Conservation (phyloP, 2,888 invertebrate species). For the Platycnemis pennipes region DNA sequence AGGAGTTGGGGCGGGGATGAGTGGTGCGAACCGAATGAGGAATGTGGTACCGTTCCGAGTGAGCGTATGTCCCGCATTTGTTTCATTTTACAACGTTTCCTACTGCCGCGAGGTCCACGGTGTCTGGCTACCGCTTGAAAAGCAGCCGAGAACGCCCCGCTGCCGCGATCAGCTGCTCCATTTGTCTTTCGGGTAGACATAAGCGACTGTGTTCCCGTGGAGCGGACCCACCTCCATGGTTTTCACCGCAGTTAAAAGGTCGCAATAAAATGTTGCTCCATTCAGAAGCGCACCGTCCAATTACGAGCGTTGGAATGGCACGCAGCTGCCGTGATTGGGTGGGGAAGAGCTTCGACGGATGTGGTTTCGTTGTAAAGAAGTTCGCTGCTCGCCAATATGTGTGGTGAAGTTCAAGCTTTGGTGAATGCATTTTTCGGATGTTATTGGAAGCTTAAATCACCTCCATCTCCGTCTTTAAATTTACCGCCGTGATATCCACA, state of each 20-base stretch:
- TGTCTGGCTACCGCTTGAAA: neutral
- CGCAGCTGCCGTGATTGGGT: neutral
- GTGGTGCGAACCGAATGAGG: neutral
- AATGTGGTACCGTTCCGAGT: neutral
- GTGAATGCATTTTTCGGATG: neutral
- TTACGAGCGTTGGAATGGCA: neutral
- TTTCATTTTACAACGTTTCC: neutral
- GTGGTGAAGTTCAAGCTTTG: neutral
- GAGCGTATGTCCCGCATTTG: neutral
- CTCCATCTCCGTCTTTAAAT: neutral
- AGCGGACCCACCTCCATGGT: neutral
- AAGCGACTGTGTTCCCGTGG: neutral
- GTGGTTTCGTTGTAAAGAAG: neutral
- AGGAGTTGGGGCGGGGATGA: neutral
- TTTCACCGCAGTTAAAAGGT: neutral
- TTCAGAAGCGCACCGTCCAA: neutral
- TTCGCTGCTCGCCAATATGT: neutral
- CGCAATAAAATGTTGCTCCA: neutral
- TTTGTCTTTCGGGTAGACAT: neutral
- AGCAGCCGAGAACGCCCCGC: neutral
- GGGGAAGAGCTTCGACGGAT: neutral
- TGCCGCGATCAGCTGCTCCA: neutral
- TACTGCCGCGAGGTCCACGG: neutral
- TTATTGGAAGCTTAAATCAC: neutral
- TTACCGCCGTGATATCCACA: too few relatives aligned